A percentile compares a stretch with the other conserved stretches of the same genome.
phyloP scores from a whole-genome alignment of 64 coral and sea anemone species.

The Dendrophyllia cribrosa region DNA sequence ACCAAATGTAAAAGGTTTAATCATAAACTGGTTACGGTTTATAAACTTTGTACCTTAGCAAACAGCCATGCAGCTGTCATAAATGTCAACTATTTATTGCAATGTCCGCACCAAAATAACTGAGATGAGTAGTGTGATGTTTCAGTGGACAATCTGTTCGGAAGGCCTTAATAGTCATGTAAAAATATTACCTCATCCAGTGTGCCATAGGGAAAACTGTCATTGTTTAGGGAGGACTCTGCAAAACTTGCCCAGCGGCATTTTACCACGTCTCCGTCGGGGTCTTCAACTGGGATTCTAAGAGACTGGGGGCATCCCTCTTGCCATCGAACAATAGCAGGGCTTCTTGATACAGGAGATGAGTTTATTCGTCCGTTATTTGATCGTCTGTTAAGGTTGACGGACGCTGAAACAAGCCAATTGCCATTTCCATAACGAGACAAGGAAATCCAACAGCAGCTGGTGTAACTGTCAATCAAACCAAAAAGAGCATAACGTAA shows the following conservation, averaged over 20 bases:
- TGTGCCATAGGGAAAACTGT: constrained; percentile 41
- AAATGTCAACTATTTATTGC: no score
- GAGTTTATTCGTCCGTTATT: constrained; percentile 58
- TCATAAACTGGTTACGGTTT: no score
- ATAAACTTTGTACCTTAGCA: no score
- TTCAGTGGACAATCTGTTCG: no score
- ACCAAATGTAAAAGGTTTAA: no score
- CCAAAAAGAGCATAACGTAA: not conserved
- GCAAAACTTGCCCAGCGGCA: constrained; percentile 46
- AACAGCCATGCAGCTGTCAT: no score
- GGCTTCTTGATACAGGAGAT: constrained; percentile 57
- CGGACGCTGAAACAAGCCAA: constrained; percentile 7
- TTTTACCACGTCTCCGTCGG: constrained; percentile 68
- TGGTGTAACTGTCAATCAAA: not conserved
- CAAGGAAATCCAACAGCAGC: constrained; percentile 57
- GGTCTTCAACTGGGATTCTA: constrained; percentile 64
- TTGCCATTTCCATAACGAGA: not conserved
- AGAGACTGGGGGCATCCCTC: constrained; percentile 19
- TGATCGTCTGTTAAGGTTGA: constrained; percentile 41
- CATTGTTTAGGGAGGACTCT: constrained; percentile 7
- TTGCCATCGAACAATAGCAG: constrained; percentile 48
- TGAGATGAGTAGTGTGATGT: no score
- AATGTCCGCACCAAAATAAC: no score
- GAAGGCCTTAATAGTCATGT: no score
- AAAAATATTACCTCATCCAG: constrained; percentile 36